These are phyloP conservation scores for Leguminivora glycinivorella DNA, from an alignment of 1,140 invertebrate species.

Conservation along the genomic window DNA sequence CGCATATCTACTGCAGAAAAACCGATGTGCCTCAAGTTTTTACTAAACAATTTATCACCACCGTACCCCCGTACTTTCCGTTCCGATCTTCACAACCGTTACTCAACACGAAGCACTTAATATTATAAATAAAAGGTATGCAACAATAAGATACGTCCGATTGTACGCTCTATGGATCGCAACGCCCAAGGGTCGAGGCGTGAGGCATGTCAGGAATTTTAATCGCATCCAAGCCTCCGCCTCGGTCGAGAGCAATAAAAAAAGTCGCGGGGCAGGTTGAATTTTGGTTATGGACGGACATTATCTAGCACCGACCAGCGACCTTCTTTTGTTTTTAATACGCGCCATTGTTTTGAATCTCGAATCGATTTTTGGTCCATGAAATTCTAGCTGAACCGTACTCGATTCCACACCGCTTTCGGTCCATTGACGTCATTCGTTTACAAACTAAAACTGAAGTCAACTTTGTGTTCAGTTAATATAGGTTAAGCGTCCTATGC, in stretches of 20 bases:
- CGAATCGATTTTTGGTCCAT: slow-evolving; percentile 22
- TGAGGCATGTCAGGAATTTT: slow-evolving; percentile 72
- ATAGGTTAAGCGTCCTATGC: neutral
- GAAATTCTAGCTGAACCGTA: neutral
- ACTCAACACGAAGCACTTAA: slow-evolving; percentile 26
- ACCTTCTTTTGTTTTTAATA: slow-evolving; percentile 8
- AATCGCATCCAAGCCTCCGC: slow-evolving; percentile 67
- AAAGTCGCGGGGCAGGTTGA: slow-evolving; percentile 46
- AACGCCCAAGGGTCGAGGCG: slow-evolving; percentile 50
- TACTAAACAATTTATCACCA: slow-evolving; percentile 21
- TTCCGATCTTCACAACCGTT: slow-evolving; percentile 25
- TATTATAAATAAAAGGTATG: slow-evolving; percentile 27
- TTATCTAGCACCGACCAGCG: slow-evolving; percentile 48
- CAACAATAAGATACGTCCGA: slow-evolving; percentile 27
- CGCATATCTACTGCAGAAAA: neutral
- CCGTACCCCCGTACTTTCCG: slow-evolving; percentile 22
- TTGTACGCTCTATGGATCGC: slow-evolving; percentile 30
- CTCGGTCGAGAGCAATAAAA: slow-evolving; percentile 53
- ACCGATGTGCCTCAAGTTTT: slow-evolving; percentile 4
- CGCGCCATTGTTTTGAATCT: slow-evolving; percentile 37
- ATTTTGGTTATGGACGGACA: slow-evolving; percentile 51
- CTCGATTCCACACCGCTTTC: neutral
- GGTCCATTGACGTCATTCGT: neutral
- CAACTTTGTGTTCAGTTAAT: slow-evolving; percentile 17
- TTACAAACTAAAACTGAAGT: slow-evolving; percentile 15